Evolutionary conservation across 2,113 vertebrate species (phyloP).

Genomic region (Anoura caudifer): DNA sequence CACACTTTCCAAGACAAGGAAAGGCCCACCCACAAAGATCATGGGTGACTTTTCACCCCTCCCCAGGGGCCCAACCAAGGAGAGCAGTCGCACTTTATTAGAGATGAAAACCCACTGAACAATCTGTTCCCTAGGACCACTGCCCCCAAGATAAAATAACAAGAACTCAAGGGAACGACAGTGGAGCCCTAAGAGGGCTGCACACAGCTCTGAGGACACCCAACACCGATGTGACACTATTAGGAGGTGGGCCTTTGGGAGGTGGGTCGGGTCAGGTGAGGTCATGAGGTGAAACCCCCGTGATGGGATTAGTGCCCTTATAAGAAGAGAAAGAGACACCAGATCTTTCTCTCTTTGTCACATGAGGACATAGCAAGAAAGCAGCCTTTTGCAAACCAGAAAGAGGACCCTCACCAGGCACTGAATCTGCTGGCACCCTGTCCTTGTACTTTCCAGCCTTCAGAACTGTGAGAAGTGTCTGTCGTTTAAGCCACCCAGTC

Average conservation of each 20-base stretch:
- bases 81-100: background rate
- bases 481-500: too few relatives aligned
- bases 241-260: background rate
- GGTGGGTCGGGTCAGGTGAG: background rate
- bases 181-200: background rate
- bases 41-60: background rate
- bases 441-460: background rate
- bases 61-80: background rate
- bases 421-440: background rate
- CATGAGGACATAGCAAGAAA: background rate
- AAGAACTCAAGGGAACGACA: background rate
- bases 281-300: too few relatives aligned
- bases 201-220: background rate
- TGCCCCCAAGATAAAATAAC: background rate
- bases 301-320: background rate
- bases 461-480: background rate
- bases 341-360: background rate
- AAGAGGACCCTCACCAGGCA: background rate
- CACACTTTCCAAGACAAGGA: background rate
- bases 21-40: background rate
- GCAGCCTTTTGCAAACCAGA: background rate
- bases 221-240: fast-evolving
- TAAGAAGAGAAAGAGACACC: background rate
- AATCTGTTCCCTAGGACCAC: background rate
- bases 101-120: background rate